Evolutionary conservation across 2,797 vertebrate species (phyloP).

Genomic region (Crax fasciolata): DNA sequence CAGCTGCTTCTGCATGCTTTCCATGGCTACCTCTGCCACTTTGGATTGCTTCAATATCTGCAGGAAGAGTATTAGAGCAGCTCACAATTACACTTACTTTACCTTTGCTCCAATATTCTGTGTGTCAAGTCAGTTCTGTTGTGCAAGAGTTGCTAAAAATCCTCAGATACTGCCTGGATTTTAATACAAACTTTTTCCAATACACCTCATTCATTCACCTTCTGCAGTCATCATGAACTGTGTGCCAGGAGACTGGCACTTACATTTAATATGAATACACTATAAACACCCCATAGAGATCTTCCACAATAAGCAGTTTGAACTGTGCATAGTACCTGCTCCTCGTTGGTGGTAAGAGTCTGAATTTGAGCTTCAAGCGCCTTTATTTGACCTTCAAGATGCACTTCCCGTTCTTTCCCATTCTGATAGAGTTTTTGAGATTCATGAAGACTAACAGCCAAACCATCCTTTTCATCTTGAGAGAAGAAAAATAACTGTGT

Average conservation of each 20-base stretch:
- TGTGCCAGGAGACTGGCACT: background rate
- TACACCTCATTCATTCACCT: background rate
- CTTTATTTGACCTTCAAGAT: slow-evolving; percentile 89
- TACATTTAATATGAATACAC: background rate
- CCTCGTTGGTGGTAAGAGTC: slow-evolving; percentile 86
- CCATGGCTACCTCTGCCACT: slow-evolving; percentile 90
- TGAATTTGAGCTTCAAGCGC: slow-evolving; percentile 90
- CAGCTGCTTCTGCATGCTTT: slow-evolving; percentile 94
- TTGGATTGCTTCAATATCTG: slow-evolving; percentile 90
- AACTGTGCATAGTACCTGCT: slow-evolving; percentile 84
- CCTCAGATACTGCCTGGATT: background rate
- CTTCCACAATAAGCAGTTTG: background rate
- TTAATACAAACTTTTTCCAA: background rate
- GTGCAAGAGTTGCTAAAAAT: background rate
- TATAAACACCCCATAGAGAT: background rate
- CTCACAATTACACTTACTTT: background rate
- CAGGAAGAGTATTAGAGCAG: background rate
- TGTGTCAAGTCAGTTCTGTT: background rate
- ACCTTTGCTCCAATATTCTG: background rate
- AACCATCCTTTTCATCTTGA: slow-evolving; percentile 93
- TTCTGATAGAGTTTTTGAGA: slow-evolving; percentile 89
- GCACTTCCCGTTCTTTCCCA: slow-evolving; percentile 87
- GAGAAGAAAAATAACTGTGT: background rate
- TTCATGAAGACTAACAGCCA: slow-evolving; percentile 89
- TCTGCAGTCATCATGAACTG: background rate